Evolutionary conservation across 2,797 vertebrate species (phyloP).

Genomic region (Sebastes glaucus): DNA sequence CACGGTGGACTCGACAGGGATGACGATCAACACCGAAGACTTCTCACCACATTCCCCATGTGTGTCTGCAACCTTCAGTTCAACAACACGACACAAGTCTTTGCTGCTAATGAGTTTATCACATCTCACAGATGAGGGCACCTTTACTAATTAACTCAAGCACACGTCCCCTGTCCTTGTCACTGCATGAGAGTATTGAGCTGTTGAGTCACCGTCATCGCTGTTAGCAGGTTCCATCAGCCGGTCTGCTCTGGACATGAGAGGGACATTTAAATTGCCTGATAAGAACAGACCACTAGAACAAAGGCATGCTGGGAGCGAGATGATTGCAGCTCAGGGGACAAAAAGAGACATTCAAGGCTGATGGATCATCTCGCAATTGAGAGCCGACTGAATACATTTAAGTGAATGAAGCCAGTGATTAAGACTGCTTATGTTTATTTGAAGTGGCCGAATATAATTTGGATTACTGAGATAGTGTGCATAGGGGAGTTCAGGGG

Average conservation of each 20-base stretch:
- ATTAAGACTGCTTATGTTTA: constrained; percentile 6
- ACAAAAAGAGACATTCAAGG: constrained; percentile 1
- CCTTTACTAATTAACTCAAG: constrained; percentile 30
- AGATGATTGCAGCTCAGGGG: constrained; percentile 10
- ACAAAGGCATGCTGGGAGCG: constrained; percentile 25
- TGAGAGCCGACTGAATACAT: background rate
- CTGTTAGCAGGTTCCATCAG: constrained; percentile 11
- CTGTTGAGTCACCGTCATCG: background rate
- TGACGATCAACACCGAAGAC: background rate
- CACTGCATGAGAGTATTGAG: background rate
- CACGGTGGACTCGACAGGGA: background rate
- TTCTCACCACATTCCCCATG: background rate
- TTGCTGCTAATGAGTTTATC: constrained; percentile 38
- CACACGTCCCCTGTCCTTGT: background rate
- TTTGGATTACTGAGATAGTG: background rate
- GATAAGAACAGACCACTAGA: background rate
- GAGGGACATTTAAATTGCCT: constrained; percentile 6
- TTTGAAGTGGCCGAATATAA: background rate
- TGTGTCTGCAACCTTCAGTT: background rate
- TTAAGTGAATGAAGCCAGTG: background rate
- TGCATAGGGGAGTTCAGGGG: background rate
- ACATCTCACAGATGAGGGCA: constrained; percentile 23
- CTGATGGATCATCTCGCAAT: background rate
- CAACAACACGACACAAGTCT: background rate
- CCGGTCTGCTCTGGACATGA: constrained; percentile 4